Base-by-base conservation (phyloP, 2,888 invertebrate genomes). In the Dysmachus trigonus region DNA sequence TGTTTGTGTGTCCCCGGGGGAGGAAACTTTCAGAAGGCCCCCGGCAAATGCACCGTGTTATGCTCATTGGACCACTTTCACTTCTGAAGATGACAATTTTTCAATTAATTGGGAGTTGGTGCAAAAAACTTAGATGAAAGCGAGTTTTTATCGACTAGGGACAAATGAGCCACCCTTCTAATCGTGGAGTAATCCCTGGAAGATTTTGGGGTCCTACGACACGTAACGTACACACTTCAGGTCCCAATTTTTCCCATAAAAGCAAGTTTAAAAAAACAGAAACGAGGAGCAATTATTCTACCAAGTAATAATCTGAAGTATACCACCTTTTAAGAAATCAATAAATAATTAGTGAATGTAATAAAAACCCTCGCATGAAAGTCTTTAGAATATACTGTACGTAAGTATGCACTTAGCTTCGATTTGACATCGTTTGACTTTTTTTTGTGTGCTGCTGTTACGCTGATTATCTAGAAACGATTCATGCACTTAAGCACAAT, bases 81-180 rank as follows among this genome's bases (percentile, higher is more conserved):
- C 76, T 76, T 76, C 38, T 76, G 76, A 35, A 76, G 35, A 76
- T 76, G 38, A 38, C 33, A 76, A 76, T 35, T 62, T 33, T 76
- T 35, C 35, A 76, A 76, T 76, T 76, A 76, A 76, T 76, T 76
- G 22, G 33, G 76, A 38, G n/a, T 33, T 41, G 18, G 38, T 62
- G 10, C 22, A 76, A 33, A 38, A 38, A 33, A 76, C 10, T 15
- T 22, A 76, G 38, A 38, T 76, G 76, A 76, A 76, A 76, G 76
- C 22, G 22, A 76, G 4, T 38, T 18, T 76, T 31, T 15, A 73
- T 73, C 31, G 10, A 62, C 62, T 18, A 41, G 22, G 18, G 10
- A 10, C 10, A 53, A 62, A 62, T 62, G 8, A 6, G 22, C 10
- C 2, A 22, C 62, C 8, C 62, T 47, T 47, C 1, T 6, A n/a